phyloP scores from a whole-genome alignment of 2,888 invertebrate genomes.

The Trichopoda pennipes region DNA sequence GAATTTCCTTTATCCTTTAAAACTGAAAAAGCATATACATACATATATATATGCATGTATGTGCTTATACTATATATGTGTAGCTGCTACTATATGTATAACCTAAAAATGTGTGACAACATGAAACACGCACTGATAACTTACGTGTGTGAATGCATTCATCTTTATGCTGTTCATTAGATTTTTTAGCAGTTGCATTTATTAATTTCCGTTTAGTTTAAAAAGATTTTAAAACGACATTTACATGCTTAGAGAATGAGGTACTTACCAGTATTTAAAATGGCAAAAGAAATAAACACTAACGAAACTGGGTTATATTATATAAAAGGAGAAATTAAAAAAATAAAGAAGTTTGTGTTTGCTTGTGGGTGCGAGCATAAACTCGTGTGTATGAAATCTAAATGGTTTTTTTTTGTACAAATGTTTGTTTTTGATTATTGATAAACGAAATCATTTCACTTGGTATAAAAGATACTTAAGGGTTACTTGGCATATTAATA shows the following conservation, averaged over 20 bases:
- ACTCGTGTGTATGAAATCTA: background rate
- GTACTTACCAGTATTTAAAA: constrained; percentile 29
- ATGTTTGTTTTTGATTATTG: background rate
- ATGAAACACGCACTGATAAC: background rate
- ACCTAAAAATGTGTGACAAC: background rate
- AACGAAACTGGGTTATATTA: constrained; percentile 45
- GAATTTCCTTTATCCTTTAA: constrained; percentile 52
- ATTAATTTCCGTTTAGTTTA: constrained; percentile 67
- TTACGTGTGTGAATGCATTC: background rate
- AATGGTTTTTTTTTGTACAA: constrained; percentile 7
- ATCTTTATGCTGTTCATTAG: constrained; percentile 47
- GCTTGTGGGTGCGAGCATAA: background rate
- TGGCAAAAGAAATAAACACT: constrained; percentile 19
- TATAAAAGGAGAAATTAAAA: constrained; percentile 37
- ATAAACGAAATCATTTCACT: background rate
- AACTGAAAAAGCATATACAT: background rate
- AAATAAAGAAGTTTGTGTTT: background rate
- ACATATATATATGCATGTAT: background rate
- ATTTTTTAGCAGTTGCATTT: constrained; percentile 58
- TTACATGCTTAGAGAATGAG: constrained; percentile 25
- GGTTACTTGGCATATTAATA: constrained; percentile 17
- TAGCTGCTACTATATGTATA: background rate
- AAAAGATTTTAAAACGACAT: constrained; percentile 64
- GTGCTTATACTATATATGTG: too few species aligned
- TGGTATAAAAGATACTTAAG: background rate